A percentile compares a stretch with the other conserved stretches of the same genome.
Evolutionary conservation across 2,797 vertebrate genomes (phyloP).

Genomic region (Lates japonicus): DNA sequence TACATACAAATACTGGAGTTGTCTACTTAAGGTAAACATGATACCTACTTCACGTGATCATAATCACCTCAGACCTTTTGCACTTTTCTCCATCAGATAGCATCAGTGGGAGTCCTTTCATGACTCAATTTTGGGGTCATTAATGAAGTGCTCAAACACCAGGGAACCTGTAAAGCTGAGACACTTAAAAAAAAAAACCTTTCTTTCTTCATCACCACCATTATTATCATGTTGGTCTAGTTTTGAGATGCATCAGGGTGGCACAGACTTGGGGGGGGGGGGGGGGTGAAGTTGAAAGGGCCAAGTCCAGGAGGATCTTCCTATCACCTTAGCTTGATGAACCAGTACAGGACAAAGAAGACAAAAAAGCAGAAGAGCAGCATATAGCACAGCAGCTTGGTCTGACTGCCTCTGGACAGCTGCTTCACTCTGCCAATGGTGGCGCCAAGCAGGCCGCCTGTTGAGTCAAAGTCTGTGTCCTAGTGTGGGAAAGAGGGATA

Average conservation of each 20-base stretch:
- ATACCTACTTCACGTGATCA: constrained; percentile 3
- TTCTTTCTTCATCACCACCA: constrained; percentile 18
- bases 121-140: not conserved
- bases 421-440: constrained; percentile 94
- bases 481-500: constrained; percentile 59
- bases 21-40: not conserved
- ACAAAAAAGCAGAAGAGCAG: constrained; percentile 95
- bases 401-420: constrained; percentile 96
- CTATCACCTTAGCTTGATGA: constrained; percentile 89
- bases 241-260: constrained; percentile 34
- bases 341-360: constrained; percentile 97
- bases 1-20: constrained; percentile 1
- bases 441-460: constrained; percentile 93
- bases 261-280: constrained; percentile 39
- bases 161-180: not conserved
- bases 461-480: constrained; percentile 96
- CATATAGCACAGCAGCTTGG: constrained; percentile 95
- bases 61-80: constrained; percentile 12
- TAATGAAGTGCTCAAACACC: not conserved
- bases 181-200: not conserved
- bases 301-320: constrained; percentile 15
- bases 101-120: not conserved
- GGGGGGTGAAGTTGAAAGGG: constrained; percentile 5
- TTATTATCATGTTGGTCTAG: not conserved
- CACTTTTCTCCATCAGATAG: not conserved